phyloP scores from a whole-genome alignment of 2,797 vertebrate genomes.

The Ficedula albicollis region DNA sequence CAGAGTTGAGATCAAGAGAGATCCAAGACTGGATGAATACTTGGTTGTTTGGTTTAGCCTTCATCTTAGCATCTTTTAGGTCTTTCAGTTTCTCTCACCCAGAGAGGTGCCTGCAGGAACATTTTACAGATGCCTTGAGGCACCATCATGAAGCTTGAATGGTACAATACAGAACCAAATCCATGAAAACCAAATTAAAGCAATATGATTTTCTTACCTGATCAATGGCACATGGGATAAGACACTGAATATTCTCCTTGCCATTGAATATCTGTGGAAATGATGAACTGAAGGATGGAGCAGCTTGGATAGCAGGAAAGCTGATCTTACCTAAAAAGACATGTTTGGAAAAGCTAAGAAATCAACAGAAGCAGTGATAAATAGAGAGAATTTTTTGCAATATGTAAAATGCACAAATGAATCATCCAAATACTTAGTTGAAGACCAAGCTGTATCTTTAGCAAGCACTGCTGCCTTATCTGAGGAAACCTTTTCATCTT shows the following conservation, averaged over 20 bases:
- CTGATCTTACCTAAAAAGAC: slow-evolving; percentile 92
- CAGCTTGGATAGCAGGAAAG: slow-evolving; percentile 96
- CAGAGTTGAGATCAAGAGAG: neutral
- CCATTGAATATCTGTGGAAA: slow-evolving; percentile 93
- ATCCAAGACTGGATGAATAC: neutral
- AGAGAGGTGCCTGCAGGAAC: neutral
- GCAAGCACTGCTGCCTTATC: neutral
- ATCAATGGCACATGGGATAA: slow-evolving; percentile 97
- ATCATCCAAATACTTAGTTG: neutral
- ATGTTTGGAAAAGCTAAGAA: neutral
- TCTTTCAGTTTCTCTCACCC: neutral
- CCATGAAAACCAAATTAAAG: neutral
- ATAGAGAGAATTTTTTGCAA: neutral
- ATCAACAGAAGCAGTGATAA: neutral
- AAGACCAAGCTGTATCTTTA: neutral
- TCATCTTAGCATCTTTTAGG: neutral
- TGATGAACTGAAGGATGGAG: slow-evolving; percentile 94
- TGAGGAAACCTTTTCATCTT: neutral
- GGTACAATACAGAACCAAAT: neutral
- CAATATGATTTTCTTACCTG: slow-evolving; percentile 79
- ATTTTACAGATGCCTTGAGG: neutral
- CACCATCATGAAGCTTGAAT: neutral
- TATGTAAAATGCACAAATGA: neutral
- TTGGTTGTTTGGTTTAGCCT: neutral
- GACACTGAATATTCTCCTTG: slow-evolving; percentile 89